phyloP scores from a whole-genome alignment of 2,797 vertebrate genomes.

The Neoniphon sammara region DNA sequence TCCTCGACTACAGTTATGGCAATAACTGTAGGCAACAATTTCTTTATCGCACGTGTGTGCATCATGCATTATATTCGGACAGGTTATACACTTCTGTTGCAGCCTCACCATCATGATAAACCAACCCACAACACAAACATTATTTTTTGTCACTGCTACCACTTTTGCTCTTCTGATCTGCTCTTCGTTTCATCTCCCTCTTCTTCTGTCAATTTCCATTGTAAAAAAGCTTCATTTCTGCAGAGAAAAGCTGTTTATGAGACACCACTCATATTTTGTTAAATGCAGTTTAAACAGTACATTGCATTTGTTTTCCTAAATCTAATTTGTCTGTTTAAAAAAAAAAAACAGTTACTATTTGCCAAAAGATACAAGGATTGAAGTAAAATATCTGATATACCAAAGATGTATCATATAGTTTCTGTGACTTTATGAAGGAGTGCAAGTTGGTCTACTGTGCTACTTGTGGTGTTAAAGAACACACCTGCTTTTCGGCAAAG shows the following conservation, averaged over 20 bases:
- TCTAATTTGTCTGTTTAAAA: too few species aligned
- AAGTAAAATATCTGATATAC: too few species aligned
- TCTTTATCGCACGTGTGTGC: slow-evolving; percentile 12
- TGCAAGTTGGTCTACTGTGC: too few species aligned
- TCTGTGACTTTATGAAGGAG: too few species aligned
- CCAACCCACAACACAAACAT: slow-evolving; percentile 27
- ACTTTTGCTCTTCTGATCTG: slow-evolving; percentile 44
- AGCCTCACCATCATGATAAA: slow-evolving; percentile 38
- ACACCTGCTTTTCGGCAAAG: background rate
- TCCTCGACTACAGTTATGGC: background rate
- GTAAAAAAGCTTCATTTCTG: slow-evolving; percentile 22
- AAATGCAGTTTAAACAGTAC: background rate
- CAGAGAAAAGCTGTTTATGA: slow-evolving; percentile 15
- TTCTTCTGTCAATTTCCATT: slow-evolving; percentile 52
- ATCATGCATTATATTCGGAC: slow-evolving; percentile 32
- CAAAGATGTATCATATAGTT: too few species aligned
- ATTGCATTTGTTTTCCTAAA: background rate
- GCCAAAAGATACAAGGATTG: too few species aligned
- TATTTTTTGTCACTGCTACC: slow-evolving; percentile 22
- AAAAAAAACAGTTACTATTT: too few species aligned
- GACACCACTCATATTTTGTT: background rate
- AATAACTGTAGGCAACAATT: slow-evolving; percentile 3
- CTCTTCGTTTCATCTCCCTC: slow-evolving; percentile 49
- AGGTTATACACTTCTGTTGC: slow-evolving; percentile 42
- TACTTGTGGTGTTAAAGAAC: background rate